Percentiles rank a stretch among this genome's conserved stretches.
Evolutionary conservation across 2,113 vertebrate genomes (phyloP).

Genomic region (Proteles cristata): DNA sequence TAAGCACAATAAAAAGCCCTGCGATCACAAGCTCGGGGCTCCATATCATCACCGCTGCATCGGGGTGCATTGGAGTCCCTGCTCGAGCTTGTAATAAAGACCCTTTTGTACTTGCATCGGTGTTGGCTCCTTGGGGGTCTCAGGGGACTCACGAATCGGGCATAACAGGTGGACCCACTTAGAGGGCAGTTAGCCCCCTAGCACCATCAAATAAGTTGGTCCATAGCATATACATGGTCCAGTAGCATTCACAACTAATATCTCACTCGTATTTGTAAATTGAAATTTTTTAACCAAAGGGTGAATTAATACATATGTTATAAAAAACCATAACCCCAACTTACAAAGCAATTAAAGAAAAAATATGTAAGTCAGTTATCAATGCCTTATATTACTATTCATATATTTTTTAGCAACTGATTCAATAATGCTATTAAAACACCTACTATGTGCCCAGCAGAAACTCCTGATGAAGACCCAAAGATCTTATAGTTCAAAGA

Average conservation of each 20-base stretch:
- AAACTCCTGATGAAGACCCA: neutral
- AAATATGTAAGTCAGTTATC: neutral
- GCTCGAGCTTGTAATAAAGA: no score
- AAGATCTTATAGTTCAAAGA: neutral
- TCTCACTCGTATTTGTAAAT: neutral
- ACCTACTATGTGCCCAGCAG: neutral
- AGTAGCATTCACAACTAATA: neutral
- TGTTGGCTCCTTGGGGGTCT: no score
- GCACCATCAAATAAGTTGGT: neutral
- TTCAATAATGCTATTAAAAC: neutral
- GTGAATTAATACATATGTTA: neutral
- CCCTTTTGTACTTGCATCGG: no score
- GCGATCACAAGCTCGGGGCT: no score
- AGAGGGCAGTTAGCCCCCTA: neutral
- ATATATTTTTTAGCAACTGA: neutral
- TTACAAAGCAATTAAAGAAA: neutral
- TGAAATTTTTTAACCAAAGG: constrained; percentile 15
- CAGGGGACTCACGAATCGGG: no score
- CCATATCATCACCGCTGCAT: no score
- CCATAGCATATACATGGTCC: neutral
- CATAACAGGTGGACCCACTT: neutral
- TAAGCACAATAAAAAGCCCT: no score
- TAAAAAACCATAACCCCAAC: neutral
- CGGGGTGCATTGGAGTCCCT: no score
- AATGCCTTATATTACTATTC: neutral